phyloP scores from a whole-genome alignment of 2,113 vertebrate genomes.

The Pelvicachromis taeniatus region DNA sequence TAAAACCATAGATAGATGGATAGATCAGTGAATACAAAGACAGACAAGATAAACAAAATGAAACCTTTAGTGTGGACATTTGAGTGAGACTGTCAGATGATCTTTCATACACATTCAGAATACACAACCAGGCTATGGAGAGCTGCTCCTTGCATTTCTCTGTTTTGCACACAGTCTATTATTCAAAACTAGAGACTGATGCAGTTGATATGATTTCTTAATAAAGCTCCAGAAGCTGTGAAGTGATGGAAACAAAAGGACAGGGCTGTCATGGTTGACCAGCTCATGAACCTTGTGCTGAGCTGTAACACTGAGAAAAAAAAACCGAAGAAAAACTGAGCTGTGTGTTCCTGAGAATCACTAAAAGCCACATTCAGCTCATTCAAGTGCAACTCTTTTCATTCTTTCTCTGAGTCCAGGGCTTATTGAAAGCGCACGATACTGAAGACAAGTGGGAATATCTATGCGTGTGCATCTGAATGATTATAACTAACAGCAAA shows the following conservation, averaged over 20 bases:
- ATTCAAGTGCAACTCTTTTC: not conserved
- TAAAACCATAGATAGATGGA: conserved; percentile 56
- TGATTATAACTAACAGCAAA: not conserved
- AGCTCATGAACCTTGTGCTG: conserved; percentile 21
- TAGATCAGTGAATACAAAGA: conserved; percentile 23
- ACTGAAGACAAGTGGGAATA: not conserved
- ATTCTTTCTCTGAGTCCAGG: not conserved
- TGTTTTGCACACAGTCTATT: not conserved
- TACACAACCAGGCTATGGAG: not conserved
- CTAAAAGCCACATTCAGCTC: not conserved
- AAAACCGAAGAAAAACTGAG: not conserved
- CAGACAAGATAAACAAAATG: conserved; percentile 29
- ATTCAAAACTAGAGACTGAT: conserved; percentile 16
- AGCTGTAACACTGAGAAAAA: not conserved
- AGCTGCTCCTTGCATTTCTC: not conserved
- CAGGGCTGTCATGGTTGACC: conserved; percentile 25
- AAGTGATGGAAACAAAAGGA: conserved; percentile 15
- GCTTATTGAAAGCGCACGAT: not conserved
- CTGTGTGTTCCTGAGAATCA: not conserved
- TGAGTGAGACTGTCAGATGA: not conserved
- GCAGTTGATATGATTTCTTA: conserved; percentile 35
- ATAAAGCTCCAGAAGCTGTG: conserved; percentile 28
- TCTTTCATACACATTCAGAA: not conserved
- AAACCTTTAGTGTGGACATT: not conserved
- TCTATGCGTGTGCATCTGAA: not conserved